Evolutionary conservation across 2,797 vertebrate genomes (phyloP), one percentile per base, ranked within the genome.

Genomic region (Toxotes lorentzi): DNA sequence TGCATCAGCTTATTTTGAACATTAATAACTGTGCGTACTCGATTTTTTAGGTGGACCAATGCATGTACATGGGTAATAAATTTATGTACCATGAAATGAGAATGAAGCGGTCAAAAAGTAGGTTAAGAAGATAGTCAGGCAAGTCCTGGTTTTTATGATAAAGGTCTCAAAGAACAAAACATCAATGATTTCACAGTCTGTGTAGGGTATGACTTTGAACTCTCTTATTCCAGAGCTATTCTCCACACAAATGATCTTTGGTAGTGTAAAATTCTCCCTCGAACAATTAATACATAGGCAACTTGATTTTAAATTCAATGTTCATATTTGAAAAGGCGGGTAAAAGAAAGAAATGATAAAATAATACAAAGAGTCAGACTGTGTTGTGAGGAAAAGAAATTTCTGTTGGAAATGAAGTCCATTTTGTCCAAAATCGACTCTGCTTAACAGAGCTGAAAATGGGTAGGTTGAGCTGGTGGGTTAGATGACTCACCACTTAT

Each of bases 11-110:
- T 51, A 61, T 74, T 66, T 73, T 76, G 43, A 80, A 64, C 41
- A 78, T 70, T 40, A 61, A 77, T 35, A 74, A 62, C n/a, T 45
- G 51, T 60, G 58, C 62, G 65, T 63, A 53, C 11, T 27, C 24
- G 23, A 68, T 71, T 41, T 54, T 65, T 80, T 13, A 35, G 34
- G 73, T 67, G 1, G n/a, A n/a, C n/a, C n/a, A n/a, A n/a, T 58
- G 43, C 16, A 48, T n/a, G 47, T 77, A 58, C 56, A 56, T 10
- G 45, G 34, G 30, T 62, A 64, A 54, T 32, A 81, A 14, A 68
- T 85, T 48, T 57, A 79, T 79, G 72, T 30, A n/a, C 38, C 60
- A 50, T 64, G 56, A 84, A 74, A 84, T 76, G 34, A 81, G 70
- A 23, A 63, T 34, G 43, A 71, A 23, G 13, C 45, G 61, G 58